Evolutionary conservation across 2,797 vertebrate genomes (phyloP), one percentile per base, ranked within the genome.

Genomic region (Huso huso): DNA sequence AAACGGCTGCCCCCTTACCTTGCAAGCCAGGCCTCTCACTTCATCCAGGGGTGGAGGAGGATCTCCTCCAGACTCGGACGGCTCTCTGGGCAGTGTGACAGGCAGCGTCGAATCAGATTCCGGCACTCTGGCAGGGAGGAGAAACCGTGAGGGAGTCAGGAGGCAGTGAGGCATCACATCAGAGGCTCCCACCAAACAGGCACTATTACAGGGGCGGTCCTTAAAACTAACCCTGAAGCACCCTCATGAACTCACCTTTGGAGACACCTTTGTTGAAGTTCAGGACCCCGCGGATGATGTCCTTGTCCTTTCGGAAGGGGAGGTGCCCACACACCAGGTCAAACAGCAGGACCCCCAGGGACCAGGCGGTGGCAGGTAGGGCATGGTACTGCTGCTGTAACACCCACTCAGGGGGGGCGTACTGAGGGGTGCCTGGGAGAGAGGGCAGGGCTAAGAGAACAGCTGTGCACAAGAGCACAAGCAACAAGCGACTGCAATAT

Each of bases 241-340:
- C 10, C 67, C 10, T 9, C n/a, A 11, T 57, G 13, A 49, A 10
- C 81, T 80, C 63, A 84, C 84, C 81, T 73, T 78, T 72, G 60
- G 77, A 79, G 57, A 83, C 77, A 65, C 81, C 76, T 61, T 69
- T 74, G 62, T 69, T 83, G 64, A 81, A 78, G 52, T 62, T 72
- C 15, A 84, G 75, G 11, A 70, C 74, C 71, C 78, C 79, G 11
- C 77, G 68, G 66, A 84, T n/a, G 70, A 84, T 78, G 68, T 76
- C 72, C 23, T 76, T 76, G 66, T 83, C 71, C 3, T 70, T 77
- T 75, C 83, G 82, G 51, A 85, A 81, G 61, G 77, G 81, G 69
- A 84, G 79, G 48, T 83, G 82, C 1, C 82, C 81, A 65, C 83
- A 86, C 4, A 80, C 77, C 83, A 85, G 82, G 64, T 85, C 80